phyloP scores from a whole-genome alignment of 2,113 vertebrate genomes.

The Numenius arquata region DNA sequence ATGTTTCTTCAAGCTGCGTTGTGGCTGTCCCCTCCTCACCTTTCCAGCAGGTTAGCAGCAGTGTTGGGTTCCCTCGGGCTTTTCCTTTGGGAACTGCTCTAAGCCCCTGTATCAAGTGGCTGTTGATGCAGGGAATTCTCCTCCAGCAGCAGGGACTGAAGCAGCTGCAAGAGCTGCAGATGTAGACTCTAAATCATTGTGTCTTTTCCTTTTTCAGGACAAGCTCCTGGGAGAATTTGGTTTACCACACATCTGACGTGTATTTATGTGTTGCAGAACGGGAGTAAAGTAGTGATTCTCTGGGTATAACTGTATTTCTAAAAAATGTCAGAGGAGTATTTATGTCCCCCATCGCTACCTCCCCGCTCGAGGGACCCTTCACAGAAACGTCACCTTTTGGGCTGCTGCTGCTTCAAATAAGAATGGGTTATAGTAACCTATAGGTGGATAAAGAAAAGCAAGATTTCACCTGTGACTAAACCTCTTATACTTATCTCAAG shows the following conservation, averaged over 20 bases:
- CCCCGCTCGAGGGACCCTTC: background rate
- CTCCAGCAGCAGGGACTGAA: conserved; percentile 20
- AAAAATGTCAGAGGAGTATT: conserved; percentile 37
- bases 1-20: accelerated
- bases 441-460: background rate
- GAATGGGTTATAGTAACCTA: background rate
- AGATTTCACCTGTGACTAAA: background rate
- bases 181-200: conserved; percentile 58
- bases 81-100: background rate
- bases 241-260: conserved; percentile 47
- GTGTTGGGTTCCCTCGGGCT: accelerated
- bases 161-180: conserved; percentile 54
- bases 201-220: conserved; percentile 61
- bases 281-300: conserved; percentile 16
- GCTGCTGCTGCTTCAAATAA: background rate
- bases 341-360: background rate
- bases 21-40: background rate
- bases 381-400: background rate
- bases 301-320: conserved; percentile 23
- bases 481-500: background rate
- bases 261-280: conserved; percentile 47
- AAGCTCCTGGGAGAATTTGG: conserved; percentile 55
- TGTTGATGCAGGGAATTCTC: background rate
- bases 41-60: background rate
- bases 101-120: background rate